These are phyloP conservation scores for Nematolebias whitei DNA, from an alignment of 2,113 vertebrate species.

Conservation along the genomic window DNA sequence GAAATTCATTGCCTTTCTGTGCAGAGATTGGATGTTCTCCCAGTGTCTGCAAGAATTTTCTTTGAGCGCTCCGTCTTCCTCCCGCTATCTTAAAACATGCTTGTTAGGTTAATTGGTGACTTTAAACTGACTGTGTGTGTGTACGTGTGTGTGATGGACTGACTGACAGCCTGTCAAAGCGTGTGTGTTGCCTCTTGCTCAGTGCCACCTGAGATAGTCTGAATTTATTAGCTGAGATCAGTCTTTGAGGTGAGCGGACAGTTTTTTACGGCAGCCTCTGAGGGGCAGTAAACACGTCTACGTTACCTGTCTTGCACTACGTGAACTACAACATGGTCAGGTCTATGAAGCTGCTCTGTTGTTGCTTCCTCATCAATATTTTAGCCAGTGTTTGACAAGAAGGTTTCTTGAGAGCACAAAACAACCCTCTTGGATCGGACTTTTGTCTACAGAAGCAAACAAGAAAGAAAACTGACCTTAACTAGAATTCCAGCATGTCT, in stretches of 20 bases:
- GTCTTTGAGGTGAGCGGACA: background rate
- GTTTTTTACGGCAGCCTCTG: background rate
- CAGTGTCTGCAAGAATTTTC: too few species aligned
- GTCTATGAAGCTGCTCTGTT: background rate
- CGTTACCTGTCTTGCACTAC: background rate
- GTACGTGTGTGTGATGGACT: background rate
- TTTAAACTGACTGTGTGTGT: background rate
- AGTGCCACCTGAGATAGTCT: background rate
- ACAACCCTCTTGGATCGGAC: constrained; percentile 21
- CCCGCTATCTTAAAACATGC: background rate
- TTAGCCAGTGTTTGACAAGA: constrained; percentile 36
- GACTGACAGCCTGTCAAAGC: background rate
- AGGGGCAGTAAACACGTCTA: background rate
- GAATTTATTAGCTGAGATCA: background rate
- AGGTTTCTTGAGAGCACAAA: constrained; percentile 33
- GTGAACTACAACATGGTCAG: constrained; percentile 8
- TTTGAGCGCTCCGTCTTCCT: too few species aligned
- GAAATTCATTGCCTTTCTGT: too few species aligned
- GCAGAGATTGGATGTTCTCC: too few species aligned
- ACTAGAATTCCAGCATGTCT: constrained; percentile 9
- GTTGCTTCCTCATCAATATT: constrained; percentile 37
- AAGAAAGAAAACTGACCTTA: constrained; percentile 29
- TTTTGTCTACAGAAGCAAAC: constrained; percentile 44
- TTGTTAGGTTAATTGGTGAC: background rate
- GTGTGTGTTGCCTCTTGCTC: background rate